Evolutionary conservation across 2,797 vertebrate genomes (phyloP), one percentile per base, ranked within the genome.

Genomic region (Caiman crocodilus): DNA sequence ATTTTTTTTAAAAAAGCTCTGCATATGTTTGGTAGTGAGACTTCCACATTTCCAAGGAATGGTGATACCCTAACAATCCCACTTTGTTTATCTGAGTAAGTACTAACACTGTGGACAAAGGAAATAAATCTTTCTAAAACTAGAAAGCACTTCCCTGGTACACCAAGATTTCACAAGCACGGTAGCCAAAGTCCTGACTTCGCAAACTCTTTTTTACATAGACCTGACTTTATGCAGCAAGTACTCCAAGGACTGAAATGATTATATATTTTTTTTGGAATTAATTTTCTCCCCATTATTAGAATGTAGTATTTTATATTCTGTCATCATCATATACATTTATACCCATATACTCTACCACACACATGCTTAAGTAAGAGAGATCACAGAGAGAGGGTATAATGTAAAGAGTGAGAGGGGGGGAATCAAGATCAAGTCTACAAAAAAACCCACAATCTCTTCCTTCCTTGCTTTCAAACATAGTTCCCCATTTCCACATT

Each of bases 221-320:
- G 42, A 50, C 42, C 42, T 50, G 42, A 50, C 42, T 50, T 50
- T 50, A 50, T 50, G 42, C 42, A 50, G 42, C 42, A 11, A 50
- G 9, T 50, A 50, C 9, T 50, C 42, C 42, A 50, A 50, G 42
- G 42, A 50, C 42, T 50, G 59, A 32, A 32, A 59, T 35, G n/a
- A 56, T 30, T 55, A 42, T 55, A 42, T 55, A 32, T 71, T 71
- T 71, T 59, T 81, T 32, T 26, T 5, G 20, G 89, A 90, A 89
- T 90, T 85, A 71, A 88, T 76, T 71, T 75, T 71, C 50, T 94
- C 74, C 65, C 30, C 65, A 81, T 75, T 30, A 88, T 13, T 57
- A 23, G 9, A 86, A 84, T 67, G 42, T 78, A 90, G 83, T 28
- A 88, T 50, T 11, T 50, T 50, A 50, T 91, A 89, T 89, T 69